Evolutionary conservation across 2,113 vertebrate species (phyloP), one percentile per base, ranked within the genome.

Genomic region (Eclectus roratus): DNA sequence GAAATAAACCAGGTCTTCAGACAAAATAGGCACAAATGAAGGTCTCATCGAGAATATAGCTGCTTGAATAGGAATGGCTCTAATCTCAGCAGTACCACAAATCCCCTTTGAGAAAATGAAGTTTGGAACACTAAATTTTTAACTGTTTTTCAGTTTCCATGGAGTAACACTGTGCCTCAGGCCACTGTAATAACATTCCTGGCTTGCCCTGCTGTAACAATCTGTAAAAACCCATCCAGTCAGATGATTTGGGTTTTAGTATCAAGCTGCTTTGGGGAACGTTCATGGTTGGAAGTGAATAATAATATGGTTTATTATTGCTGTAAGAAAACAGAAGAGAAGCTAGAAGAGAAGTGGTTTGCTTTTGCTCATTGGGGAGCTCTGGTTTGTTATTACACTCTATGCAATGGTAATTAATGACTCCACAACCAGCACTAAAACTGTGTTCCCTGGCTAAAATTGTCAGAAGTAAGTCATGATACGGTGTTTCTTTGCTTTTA

Each of bases 241-340:
- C 76, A 94, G 65, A 94, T 87, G 85, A 94, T 86, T 46, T 87
- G 52, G 61, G 85, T 69, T 92, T 97, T 96, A 86, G 80, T 92
- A 96, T 95, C 93, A 91, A 95, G 82, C 89, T 94, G 72, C 82
- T 92, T 74, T 89, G 72, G 85, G 94, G 85, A 84, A 91, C 43
- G 56, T 81, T 90, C 72, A 49, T 84, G 73, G 77, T 53, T 93
- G 76, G 80, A 97, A 85, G 65, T 91, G 72, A 33, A 39, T 84
- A 90, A 85, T 82, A 80, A 74, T 68, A 76, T 20, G 39, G 78
- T 95, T 94, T 91, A 88, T 86, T 92, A 84, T n/a, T 92, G 72
- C 35, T 86, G 39, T 41, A 47, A 77, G 53, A 53, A 18, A 65
- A 47, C 14, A 25, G 25, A 70, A 47, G 8, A n/a, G 81, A 74